Conservation (phyloP, 2,888 invertebrate genomes). For the Nemurella pictetii region DNA sequence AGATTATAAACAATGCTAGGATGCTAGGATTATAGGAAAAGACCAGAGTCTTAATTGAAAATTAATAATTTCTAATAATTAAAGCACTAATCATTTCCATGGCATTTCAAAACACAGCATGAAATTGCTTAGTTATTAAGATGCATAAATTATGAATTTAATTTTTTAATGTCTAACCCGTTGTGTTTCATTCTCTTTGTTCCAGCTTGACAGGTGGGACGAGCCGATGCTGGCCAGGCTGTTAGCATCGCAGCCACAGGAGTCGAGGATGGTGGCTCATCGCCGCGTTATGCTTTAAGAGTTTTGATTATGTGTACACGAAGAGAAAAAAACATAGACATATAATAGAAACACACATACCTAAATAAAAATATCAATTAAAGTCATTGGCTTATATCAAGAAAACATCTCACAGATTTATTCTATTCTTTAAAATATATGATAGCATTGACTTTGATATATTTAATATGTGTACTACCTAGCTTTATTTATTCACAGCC, state of each 20-base stretch:
- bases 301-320: neutral
- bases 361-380: neutral
- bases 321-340: neutral
- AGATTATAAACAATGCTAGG: no score
- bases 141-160: no score
- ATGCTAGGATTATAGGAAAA: no score
- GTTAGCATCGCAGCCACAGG: conserved; percentile 55
- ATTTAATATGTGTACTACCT: neutral
- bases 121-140: no score
- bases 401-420: neutral
- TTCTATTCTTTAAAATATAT: neutral
- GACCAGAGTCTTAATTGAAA: no score
- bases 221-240: conserved; percentile 56
- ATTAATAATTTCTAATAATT: no score
- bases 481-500: neutral
- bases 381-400: neutral
- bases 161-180: no score
- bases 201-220: conserved; percentile 6
- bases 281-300: conserved; percentile 65
- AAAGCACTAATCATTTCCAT: no score
- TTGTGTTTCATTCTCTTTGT: no score
- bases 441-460: neutral
- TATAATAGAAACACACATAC: neutral
- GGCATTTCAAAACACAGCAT: no score
- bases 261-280: conserved; percentile 62